phyloP scores from a whole-genome alignment of 2,888 invertebrate genomes.

The Andricus curvator region DNA sequence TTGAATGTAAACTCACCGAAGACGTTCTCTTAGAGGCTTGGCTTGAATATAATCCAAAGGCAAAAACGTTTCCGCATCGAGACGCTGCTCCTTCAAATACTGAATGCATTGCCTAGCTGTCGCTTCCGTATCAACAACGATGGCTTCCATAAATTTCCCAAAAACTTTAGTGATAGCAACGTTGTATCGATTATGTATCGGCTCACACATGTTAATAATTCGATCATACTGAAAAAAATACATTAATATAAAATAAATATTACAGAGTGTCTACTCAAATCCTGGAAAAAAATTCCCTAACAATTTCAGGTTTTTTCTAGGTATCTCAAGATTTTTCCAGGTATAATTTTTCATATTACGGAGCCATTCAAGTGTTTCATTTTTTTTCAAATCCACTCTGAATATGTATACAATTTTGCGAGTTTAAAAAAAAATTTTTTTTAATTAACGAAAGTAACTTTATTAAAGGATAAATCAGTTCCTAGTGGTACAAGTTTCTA shows the following conservation, averaged over 20 bases:
- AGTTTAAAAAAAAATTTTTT: no score
- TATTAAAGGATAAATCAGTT: no score
- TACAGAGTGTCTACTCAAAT: no score
- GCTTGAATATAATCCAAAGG: constrained; percentile 98
- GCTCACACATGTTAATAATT: constrained; percentile 99
- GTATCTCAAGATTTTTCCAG: no score
- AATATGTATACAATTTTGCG: no score
- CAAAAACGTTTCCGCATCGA: constrained; percentile 98
- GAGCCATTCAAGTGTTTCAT: no score
- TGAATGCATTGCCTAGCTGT: constrained; percentile 98
- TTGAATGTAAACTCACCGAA: constrained; percentile 81
- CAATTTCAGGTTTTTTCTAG: no score
- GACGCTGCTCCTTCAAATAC: constrained; percentile 97
- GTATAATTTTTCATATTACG: no score
- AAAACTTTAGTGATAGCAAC: constrained; percentile 98
- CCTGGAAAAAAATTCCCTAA: no score
- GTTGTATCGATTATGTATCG: constrained; percentile 98
- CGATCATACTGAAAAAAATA: constrained; percentile 88
- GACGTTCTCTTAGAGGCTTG: constrained; percentile 94
- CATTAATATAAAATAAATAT: constrained; percentile 42
- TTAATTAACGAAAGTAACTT: no score
- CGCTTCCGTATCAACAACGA: constrained; percentile 98
- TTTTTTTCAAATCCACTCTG: no score
- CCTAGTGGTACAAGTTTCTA: no score
- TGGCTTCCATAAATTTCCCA: constrained; percentile 99